phyloP scores from a whole-genome alignment of 2,113 vertebrate genomes.

The Perca flavescens region DNA sequence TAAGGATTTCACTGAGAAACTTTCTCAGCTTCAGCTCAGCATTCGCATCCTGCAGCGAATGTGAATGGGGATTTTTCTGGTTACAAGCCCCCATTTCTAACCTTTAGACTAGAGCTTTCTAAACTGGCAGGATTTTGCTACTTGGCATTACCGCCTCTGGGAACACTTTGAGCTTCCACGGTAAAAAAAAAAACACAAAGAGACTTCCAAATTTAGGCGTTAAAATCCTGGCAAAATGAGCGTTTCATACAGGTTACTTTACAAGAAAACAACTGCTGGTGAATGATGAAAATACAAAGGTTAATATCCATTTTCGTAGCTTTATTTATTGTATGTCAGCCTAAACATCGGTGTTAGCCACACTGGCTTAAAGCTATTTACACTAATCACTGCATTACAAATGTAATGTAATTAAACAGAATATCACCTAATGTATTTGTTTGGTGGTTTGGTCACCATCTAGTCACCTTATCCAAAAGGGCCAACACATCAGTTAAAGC shows the following conservation, averaged over 20 bases:
- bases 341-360: neutral
- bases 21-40: slow-evolving; percentile 35
- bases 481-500: neutral
- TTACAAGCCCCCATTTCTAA: slow-evolving; percentile 54
- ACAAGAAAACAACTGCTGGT: neutral
- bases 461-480: neutral
- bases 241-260: neutral
- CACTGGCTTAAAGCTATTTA: slow-evolving; percentile 13
- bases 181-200: slow-evolving; percentile 52
- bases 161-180: slow-evolving; percentile 39
- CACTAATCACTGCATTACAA: slow-evolving; percentile 3
- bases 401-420: neutral
- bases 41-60: slow-evolving; percentile 36
- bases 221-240: slow-evolving; percentile 11
- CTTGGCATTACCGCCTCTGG: slow-evolving; percentile 45
- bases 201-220: slow-evolving; percentile 17
- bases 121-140: slow-evolving; percentile 40
- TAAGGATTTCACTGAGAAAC: slow-evolving; percentile 34
- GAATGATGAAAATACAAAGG: neutral
- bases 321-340: neutral
- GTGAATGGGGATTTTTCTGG: slow-evolving; percentile 37
- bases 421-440: neutral
- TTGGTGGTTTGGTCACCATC: slow-evolving; percentile 9
- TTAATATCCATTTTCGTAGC: neutral
- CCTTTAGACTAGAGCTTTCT: slow-evolving; percentile 59